Conservation (phyloP, 2,113 vertebrate genomes). For the Hyla sarda region DNA sequence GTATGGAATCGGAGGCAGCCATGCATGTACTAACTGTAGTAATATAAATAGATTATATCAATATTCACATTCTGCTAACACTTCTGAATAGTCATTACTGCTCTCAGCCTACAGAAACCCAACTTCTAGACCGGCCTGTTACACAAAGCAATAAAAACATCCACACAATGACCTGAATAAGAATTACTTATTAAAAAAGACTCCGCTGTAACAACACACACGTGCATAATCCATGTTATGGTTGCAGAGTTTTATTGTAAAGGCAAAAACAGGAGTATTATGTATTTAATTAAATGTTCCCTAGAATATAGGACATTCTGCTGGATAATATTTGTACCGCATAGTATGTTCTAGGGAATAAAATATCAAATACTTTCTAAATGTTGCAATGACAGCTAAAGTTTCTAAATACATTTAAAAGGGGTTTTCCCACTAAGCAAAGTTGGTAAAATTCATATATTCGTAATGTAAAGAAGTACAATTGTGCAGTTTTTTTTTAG, state of each 20-base stretch:
- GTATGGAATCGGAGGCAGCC: background rate
- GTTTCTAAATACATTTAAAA: background rate
- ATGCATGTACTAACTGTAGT: constrained; percentile 9
- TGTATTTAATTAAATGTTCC: constrained; percentile 20
- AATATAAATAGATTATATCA: constrained; percentile 12
- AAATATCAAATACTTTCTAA: background rate
- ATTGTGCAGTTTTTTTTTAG: too few species aligned
- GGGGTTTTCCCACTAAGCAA: too few species aligned
- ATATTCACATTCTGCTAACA: constrained; percentile 19
- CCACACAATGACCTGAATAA: background rate
- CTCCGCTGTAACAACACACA: background rate
- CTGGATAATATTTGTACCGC: background rate
- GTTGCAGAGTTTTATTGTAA: background rate
- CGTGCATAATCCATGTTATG: background rate
- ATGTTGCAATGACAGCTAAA: background rate
- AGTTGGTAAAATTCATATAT: too few species aligned
- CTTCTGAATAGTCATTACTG: background rate
- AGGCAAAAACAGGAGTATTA: background rate
- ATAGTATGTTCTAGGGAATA: background rate
- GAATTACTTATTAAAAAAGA: background rate
- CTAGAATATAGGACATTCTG: constrained; percentile 20
- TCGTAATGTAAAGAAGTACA: too few species aligned
- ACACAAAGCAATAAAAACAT: constrained; percentile 18
- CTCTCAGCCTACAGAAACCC: background rate
- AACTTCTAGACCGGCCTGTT: background rate